Percentiles rank a stretch among this genome's conserved stretches.
phyloP scores from a whole-genome alignment of 2,113 vertebrate genomes.

The Apodemus sylvaticus region DNA sequence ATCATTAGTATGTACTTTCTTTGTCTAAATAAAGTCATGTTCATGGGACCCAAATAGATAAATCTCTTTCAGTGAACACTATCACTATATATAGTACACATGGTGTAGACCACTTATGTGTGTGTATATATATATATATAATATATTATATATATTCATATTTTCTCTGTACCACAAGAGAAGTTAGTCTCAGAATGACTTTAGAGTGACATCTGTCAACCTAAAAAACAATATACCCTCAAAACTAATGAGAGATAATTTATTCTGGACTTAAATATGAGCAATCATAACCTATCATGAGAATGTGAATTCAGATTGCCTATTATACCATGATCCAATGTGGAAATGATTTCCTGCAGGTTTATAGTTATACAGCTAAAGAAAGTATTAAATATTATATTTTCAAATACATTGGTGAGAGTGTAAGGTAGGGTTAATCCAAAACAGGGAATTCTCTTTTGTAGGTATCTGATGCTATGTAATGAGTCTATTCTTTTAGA shows the following conservation, averaged over 20 bases:
- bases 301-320: background rate
- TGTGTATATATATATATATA: background rate
- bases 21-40: background rate
- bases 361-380: background rate
- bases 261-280: background rate
- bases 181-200: background rate
- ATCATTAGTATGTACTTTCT: background rate
- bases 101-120: background rate
- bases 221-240: background rate
- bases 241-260: background rate
- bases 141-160: conserved; percentile 9
- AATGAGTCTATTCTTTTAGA: background rate
- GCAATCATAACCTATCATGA: no score
- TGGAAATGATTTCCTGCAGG: background rate
- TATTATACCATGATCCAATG: background rate
- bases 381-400: background rate
- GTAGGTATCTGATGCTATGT: background rate
- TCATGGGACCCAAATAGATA: background rate
- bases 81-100: background rate
- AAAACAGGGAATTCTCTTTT: no score
- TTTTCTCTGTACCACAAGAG: background rate
- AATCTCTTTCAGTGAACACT: background rate
- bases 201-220: background rate
- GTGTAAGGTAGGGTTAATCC: background rate
- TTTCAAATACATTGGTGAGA: background rate